phyloP scores from a whole-genome alignment of 2,113 vertebrate genomes.

The Parotia lawesii region DNA sequence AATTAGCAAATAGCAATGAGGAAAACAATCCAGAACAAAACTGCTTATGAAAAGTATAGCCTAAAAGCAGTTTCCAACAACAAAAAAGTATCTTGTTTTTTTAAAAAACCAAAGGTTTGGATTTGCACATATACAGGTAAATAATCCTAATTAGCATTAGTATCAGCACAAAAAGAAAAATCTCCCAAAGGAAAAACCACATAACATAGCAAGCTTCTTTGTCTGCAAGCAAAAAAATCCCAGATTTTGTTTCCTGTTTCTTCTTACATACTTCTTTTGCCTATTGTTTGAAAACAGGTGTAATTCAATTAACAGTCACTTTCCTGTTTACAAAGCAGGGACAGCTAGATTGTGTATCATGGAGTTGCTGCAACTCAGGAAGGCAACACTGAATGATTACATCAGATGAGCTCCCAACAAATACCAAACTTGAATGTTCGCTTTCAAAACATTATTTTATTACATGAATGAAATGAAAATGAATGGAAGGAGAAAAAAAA shows the following conservation, averaged over 20 bases:
- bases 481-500: neutral
- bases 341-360: neutral
- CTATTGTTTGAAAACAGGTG: neutral
- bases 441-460: neutral
- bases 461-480: constrained; percentile 63
- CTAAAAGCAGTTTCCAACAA: neutral
- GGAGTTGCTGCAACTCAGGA: neutral
- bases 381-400: neutral
- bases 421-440: neutral
- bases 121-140: neutral
- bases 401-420: neutral
- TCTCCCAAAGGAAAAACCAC: neutral
- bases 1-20: neutral
- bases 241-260: neutral
- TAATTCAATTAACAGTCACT: neutral
- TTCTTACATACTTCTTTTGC: neutral
- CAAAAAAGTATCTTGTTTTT: neutral
- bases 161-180: neutral
- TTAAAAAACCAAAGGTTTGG: neutral
- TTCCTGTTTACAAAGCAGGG: neutral
- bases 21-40: neutral
- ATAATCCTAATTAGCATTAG: neutral
- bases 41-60: neutral
- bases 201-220: neutral
- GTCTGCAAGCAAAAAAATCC: neutral